phyloP scores from a whole-genome alignment of 2,797 vertebrate species.

The Threskiornis aethiopicus region DNA sequence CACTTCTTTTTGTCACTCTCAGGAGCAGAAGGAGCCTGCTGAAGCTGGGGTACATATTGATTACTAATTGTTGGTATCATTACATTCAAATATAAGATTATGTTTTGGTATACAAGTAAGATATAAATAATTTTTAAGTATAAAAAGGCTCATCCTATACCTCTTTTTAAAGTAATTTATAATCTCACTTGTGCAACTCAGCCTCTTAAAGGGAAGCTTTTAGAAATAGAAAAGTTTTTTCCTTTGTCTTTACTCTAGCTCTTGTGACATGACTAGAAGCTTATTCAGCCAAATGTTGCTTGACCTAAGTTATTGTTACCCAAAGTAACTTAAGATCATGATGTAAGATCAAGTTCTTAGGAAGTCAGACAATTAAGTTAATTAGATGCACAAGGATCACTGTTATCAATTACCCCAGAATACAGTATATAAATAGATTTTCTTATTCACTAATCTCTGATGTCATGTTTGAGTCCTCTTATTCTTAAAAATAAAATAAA shows the following conservation, averaged over 20 bases:
- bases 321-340: not conserved
- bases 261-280: not conserved
- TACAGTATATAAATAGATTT: not conserved
- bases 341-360: not conserved
- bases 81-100: not conserved
- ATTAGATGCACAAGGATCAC: not conserved
- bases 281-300: not conserved
- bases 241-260: not conserved
- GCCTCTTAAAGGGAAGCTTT: not conserved
- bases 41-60: not conserved
- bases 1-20: not conserved
- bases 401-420: not conserved
- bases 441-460: not conserved
- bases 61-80: not conserved
- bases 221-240: not conserved
- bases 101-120: not conserved
- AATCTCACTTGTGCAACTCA: not conserved
- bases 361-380: not conserved
- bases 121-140: not conserved
- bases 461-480: not conserved
- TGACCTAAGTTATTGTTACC: not conserved
- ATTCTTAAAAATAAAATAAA: not conserved
- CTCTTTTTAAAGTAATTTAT: not conserved
- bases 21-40: not conserved
- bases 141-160: not conserved